Percentiles rank a stretch among this genome's conserved stretches.
These are phyloP conservation scores for Phymanthus crucifer DNA, from an alignment of 92 coral and sea anemone genomes.

Conservation along the genomic window DNA sequence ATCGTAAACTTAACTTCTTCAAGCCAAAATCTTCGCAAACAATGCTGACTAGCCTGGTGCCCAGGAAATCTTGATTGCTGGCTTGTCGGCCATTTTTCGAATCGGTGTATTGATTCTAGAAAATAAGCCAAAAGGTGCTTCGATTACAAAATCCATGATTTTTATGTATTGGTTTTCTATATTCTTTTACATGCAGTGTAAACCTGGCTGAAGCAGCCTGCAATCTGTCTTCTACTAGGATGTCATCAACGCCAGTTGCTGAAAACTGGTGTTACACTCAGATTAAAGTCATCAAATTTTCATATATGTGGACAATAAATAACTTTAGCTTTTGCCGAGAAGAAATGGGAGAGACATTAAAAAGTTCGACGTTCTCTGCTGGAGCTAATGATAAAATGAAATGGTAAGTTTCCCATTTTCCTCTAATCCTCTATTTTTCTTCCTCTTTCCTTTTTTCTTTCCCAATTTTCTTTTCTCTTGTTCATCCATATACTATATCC, in stretches of 20 bases:
- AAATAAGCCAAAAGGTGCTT: too few relatives aligned
- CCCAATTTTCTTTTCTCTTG: too few relatives aligned
- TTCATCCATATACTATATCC: too few relatives aligned
- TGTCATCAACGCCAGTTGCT: constrained; percentile 95
- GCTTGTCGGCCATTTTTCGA: too few relatives aligned
- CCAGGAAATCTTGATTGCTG: too few relatives aligned
- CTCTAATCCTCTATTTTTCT: too few relatives aligned
- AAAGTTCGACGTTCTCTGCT: constrained; percentile 98
- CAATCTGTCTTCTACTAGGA: constrained; percentile 73
- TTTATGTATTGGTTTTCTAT: neutral
- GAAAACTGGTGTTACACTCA: constrained; percentile 99
- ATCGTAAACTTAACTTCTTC: too few relatives aligned
- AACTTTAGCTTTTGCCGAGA: constrained; percentile 98
- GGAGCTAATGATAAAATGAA: constrained; percentile 99
- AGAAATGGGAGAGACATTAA: constrained; percentile 98
- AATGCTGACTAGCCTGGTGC: too few relatives aligned
- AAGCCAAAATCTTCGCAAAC: too few relatives aligned
- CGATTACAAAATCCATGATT: too few relatives aligned
- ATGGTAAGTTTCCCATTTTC: constrained; percentile 58
- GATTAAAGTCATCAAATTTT: constrained; percentile 96
- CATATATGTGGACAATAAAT: constrained; percentile 99
- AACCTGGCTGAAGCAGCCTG: constrained; percentile 87
- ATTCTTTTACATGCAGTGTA: constrained; percentile 12
- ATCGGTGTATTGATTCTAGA: too few relatives aligned
- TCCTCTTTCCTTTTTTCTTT: too few relatives aligned